phyloP scores from a whole-genome alignment of 2,888 invertebrate genomes.

The Gastrophysa polygoni region DNA sequence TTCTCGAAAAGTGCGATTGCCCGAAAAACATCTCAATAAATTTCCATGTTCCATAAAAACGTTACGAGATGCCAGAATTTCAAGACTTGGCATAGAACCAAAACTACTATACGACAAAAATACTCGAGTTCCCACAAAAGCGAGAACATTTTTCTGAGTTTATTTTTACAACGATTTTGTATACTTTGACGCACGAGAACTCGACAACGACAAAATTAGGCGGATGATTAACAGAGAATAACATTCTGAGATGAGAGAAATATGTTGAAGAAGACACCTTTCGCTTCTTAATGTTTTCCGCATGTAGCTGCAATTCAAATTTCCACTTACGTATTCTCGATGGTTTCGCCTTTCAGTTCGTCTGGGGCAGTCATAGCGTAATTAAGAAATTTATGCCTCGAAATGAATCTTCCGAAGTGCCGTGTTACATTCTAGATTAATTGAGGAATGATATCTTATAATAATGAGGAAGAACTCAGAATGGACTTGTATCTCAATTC shows the following conservation, averaged over 20 bases:
- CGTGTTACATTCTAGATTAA: no score
- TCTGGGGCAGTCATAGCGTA: no score
- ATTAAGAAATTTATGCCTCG: no score
- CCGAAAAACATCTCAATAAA: constrained; percentile 33
- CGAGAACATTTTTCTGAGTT: constrained; percentile 15
- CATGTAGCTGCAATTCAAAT: no score
- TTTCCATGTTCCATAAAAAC: constrained; percentile 28
- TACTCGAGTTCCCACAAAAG: constrained; percentile 32
- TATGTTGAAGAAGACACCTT: neutral
- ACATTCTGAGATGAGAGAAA: neutral
- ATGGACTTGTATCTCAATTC: no score
- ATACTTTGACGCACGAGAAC: constrained; percentile 19
- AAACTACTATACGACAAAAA: constrained; percentile 36
- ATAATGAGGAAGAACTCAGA: no score
- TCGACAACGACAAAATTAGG: constrained; percentile 13
- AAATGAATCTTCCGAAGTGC: no score
- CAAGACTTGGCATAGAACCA: constrained; percentile 35
- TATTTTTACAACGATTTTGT: constrained; percentile 9
- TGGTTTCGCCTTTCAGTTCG: no score
- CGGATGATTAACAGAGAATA: constrained; percentile 15
- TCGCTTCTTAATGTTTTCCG: neutral
- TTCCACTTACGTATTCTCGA: no score
- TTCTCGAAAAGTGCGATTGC: neutral
- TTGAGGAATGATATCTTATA: no score
- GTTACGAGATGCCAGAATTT: constrained; percentile 32